phyloP scores from a whole-genome alignment of 2,888 invertebrate genomes.

The Biston betularia region DNA sequence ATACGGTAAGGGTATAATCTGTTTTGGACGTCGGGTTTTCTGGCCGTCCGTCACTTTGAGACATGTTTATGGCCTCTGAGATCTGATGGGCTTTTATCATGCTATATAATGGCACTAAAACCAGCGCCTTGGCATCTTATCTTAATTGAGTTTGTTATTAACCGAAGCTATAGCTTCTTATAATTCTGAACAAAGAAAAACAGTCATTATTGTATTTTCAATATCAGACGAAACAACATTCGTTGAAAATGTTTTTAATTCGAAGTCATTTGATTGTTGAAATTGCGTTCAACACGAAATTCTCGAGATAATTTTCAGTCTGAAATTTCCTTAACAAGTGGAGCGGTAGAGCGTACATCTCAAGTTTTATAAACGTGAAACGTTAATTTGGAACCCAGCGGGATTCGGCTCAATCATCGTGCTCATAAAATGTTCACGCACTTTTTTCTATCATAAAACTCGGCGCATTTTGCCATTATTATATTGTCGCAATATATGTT shows the following conservation, averaged over 20 bases:
- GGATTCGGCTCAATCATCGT: slow-evolving; percentile 62
- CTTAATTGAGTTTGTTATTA: slow-evolving; percentile 27
- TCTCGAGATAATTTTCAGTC: slow-evolving; percentile 28
- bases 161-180: background rate
- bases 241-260: background rate
- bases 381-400: slow-evolving; percentile 59
- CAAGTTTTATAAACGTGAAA: slow-evolving; percentile 36
- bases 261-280: background rate
- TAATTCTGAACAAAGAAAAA: background rate
- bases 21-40: slow-evolving; percentile 20
- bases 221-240: background rate
- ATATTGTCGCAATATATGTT: slow-evolving; percentile 22
- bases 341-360: slow-evolving; percentile 33
- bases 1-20: slow-evolving; percentile 11
- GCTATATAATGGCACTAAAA: slow-evolving; percentile 25
- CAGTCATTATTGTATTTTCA: background rate
- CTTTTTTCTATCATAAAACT: slow-evolving; percentile 50
- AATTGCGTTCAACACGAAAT: slow-evolving; percentile 10
- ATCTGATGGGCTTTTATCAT: slow-evolving; percentile 41
- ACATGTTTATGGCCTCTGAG: slow-evolving; percentile 44
- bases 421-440: slow-evolving; percentile 50
- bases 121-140: slow-evolving; percentile 22
- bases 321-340: slow-evolving; percentile 38
- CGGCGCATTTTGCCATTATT: slow-evolving; percentile 29
- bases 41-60: slow-evolving; percentile 42